Percentiles rank a stretch among this genome's conserved stretches.
phyloP scores from a whole-genome alignment of 2,888 invertebrate species.

The Crepidodera aurea region DNA sequence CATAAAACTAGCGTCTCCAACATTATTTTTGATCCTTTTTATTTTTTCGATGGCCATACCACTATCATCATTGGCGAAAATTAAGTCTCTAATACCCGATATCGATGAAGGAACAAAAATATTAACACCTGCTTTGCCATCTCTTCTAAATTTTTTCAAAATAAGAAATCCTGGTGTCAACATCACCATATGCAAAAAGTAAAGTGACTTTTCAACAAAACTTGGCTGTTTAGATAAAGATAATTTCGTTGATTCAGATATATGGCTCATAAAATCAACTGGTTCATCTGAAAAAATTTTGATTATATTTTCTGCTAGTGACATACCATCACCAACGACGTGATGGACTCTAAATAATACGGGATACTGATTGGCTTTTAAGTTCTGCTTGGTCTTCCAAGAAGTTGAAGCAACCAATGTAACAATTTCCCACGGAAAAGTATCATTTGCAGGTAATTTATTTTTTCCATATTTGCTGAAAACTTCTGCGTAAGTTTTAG shows the following conservation, averaged over 20 bases:
- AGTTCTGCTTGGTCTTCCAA: neutral
- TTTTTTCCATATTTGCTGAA: neutral
- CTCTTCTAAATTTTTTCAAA: neutral
- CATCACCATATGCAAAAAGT: neutral
- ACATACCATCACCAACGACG: neutral
- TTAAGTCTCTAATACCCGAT: neutral
- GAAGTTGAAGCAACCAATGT: neutral
- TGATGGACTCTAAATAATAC: neutral
- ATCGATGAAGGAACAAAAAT: neutral
- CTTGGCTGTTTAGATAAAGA: neutral
- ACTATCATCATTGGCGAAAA: neutral
- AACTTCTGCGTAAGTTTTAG: neutral
- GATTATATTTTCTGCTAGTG: neutral
- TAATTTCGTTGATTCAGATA: neutral
- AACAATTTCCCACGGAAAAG: neutral
- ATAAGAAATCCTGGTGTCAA: neutral
- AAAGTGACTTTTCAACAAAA: neutral
- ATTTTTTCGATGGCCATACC: neutral
- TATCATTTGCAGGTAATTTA: neutral
- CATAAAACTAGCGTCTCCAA: neutral
- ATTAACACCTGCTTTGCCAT: neutral
- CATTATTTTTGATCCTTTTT: constrained; percentile 6
- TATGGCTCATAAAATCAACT: neutral
- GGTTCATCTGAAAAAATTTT: neutral
- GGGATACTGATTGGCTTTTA: neutral